A percentile compares a stretch with the other conserved stretches of the same genome.
phyloP scores from a whole-genome alignment of 2,888 invertebrate genomes.

The Lasioglossum villosulum region DNA sequence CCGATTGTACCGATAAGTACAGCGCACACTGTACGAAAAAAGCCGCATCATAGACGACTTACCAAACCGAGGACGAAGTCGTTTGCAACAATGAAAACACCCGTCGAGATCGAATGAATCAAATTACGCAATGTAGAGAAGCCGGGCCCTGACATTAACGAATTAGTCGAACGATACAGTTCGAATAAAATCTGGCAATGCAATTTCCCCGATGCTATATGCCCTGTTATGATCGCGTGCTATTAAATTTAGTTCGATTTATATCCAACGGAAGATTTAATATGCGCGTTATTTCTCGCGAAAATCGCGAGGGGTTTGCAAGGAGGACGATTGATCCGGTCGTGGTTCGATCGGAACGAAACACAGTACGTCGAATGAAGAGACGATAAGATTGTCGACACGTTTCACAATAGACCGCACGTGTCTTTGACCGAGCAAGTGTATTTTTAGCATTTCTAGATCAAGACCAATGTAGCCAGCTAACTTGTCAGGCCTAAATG shows the following conservation, averaged over 20 bases:
- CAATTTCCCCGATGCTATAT: conserved; percentile 27
- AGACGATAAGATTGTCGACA: background rate
- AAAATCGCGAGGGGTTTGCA: background rate
- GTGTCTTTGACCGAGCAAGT: conserved; percentile 38
- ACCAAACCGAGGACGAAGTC: background rate
- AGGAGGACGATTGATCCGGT: background rate
- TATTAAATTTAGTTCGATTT: conserved; percentile 46
- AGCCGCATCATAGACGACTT: background rate
- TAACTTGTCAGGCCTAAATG: conserved; percentile 7
- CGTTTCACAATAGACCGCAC: background rate
- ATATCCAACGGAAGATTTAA: background rate
- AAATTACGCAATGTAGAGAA: background rate
- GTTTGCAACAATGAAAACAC: background rate
- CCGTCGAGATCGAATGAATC: background rate
- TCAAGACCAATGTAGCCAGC: background rate
- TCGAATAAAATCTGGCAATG: conserved; percentile 35
- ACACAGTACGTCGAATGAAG: background rate
- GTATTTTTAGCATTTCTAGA: conserved; percentile 37
- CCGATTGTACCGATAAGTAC: background rate
- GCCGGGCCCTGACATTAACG: conserved; percentile 3
- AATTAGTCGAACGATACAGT: conserved; percentile 5
- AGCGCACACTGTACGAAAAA: background rate
- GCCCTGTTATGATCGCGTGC: conserved; percentile 8
- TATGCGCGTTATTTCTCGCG: background rate
- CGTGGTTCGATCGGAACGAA: background rate